Base-by-base conservation (phyloP, 2,113 vertebrate genomes). In the Aythya baeri region DNA sequence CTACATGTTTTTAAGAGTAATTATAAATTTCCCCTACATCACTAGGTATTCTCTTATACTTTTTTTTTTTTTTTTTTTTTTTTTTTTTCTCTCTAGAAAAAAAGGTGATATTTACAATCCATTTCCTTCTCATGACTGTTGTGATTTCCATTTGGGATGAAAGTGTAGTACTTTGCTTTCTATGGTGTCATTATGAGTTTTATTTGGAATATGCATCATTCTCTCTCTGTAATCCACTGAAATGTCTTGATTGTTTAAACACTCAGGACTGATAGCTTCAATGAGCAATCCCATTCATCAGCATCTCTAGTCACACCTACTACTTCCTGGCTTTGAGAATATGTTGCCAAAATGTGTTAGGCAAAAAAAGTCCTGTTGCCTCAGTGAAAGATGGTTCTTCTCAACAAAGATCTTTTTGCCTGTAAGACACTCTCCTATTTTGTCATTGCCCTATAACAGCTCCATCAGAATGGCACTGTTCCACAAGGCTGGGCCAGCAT, bases 231-330 rank as follows among this genome's bases (percentile, higher is more conserved):
- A 79, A 83, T 86, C 68, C 58, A 88, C 67, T 55, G 58, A 84
- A 84, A 83, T 61, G 29, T 84, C 57, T 83, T 1, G 66, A 43
- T 89, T 75, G 27, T 87, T 94, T 90, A 82, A 95, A 46, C 41
- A 52, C 44, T 50, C 8, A 55, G 58, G 57, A 92, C 8, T n/a
- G 89, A 55, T 79, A 41, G 26, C 46, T 92, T 94, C 67, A 71
- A 62, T 86, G 86, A 96, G 67, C 68, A 34, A 71, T 63, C 36
- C 58, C 50, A 63, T 91, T 91, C 26, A 83, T 92, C 85, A 97
- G 12, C 27, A 63, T n/a, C 62, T 94, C 44, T 52, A 23, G 85
- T 80, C 65, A 83, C 1, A 2, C 57, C 66, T 93, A 50, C 38
- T 18, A 10, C 55, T 91, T 67, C 65, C 61, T 86, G 67, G 10